Conservation (phyloP, 2,113 vertebrate genomes). For the Ceyx melanurus region DNA sequence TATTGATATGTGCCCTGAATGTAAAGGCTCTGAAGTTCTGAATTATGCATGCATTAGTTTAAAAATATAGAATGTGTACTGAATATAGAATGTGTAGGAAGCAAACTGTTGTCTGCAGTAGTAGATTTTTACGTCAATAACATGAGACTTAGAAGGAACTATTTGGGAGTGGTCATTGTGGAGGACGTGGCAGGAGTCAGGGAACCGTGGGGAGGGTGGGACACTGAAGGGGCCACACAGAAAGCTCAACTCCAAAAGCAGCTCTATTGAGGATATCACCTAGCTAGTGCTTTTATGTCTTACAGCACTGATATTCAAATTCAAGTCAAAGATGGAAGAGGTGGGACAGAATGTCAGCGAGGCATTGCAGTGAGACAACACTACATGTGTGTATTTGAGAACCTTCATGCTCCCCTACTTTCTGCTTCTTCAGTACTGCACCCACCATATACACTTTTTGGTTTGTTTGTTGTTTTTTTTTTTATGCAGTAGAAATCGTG, state of each 20-base stretch:
- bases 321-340: not conserved
- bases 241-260: not conserved
- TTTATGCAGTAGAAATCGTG: not conserved
- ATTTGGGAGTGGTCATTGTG: not conserved
- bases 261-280: not conserved
- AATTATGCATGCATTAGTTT: not conserved
- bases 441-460: not conserved
- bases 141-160: not conserved
- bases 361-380: not conserved
- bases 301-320: not conserved
- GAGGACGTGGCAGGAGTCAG: not conserved
- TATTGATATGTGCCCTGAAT: not conserved
- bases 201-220: no score
- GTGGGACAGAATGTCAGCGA: not conserved
- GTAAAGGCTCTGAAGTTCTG: not conserved
- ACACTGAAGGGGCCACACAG: not conserved
- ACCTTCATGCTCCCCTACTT: not conserved
- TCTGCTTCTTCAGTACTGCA: not conserved
- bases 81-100: not conserved
- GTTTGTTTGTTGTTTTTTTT: no score
- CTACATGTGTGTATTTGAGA: not conserved
- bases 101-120: not conserved
- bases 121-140: conserved; percentile 19
- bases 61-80: not conserved
- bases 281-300: not conserved